Evolutionary conservation across 2,888 invertebrate genomes (phyloP).

Genomic region (Rhamphomyia laevipes): DNA sequence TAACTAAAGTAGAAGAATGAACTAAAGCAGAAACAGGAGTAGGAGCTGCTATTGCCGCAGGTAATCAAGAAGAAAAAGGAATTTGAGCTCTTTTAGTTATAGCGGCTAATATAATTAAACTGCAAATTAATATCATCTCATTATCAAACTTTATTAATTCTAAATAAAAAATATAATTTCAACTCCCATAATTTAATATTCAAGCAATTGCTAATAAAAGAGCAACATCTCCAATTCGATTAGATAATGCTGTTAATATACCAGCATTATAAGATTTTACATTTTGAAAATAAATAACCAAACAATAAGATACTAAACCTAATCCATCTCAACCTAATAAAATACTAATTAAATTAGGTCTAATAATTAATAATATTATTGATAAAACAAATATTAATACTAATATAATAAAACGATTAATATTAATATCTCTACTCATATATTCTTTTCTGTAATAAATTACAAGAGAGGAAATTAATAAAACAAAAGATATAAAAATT

Average conservation of each 20-base stretch:
- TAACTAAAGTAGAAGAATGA: no score
- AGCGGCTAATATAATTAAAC: no score
- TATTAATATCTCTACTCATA: conserved; percentile 46
- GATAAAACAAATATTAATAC: conserved; percentile 54
- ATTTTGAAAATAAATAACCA: conserved; percentile 46
- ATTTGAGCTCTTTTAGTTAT: no score
- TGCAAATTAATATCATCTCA: conserved; percentile 36
- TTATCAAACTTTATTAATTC: conserved; percentile 40
- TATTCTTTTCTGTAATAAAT: conserved; percentile 52
- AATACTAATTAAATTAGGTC: conserved; percentile 57
- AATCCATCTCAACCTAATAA: conserved; percentile 63
- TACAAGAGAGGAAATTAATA: conserved; percentile 53
- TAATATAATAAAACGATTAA: conserved; percentile 52
- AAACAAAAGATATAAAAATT: conserved; percentile 51
- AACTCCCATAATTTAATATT: conserved; percentile 44
- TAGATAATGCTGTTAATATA: conserved; percentile 57
- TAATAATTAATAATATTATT: conserved; percentile 55
- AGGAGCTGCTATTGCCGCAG: no score
- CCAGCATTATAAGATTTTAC: conserved; percentile 55
- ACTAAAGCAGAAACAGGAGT: no score
- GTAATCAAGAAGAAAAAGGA: no score
- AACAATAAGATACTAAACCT: conserved; percentile 59
- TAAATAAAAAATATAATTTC: conserved; percentile 44
- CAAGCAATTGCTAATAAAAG: conserved; percentile 49
- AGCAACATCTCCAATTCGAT: conserved; percentile 61